phyloP scores from a whole-genome alignment of 2,888 invertebrate species.

The Drosophila anomalipes region DNA sequence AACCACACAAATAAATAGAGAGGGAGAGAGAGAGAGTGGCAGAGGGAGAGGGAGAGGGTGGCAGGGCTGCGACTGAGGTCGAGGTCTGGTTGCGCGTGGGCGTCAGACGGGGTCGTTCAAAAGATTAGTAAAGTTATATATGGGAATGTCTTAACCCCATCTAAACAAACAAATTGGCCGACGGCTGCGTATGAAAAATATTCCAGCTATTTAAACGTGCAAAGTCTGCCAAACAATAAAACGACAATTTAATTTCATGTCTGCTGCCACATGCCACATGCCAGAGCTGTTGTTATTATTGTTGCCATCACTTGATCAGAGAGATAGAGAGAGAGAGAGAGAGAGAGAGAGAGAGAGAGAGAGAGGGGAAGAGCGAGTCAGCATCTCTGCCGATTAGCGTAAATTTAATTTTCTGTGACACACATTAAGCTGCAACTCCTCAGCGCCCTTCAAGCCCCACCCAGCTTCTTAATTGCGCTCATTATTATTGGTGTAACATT shows the following conservation, averaged over 20 bases:
- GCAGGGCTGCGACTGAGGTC: constrained; percentile 45
- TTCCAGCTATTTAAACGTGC: constrained; percentile 67
- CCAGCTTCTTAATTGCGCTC: constrained; percentile 67
- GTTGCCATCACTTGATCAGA: constrained; percentile 12
- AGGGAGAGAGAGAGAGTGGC: background rate
- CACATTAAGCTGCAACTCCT: constrained; percentile 71
- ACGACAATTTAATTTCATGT: constrained; percentile 78
- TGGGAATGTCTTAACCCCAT: constrained; percentile 79
- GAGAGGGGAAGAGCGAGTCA: background rate
- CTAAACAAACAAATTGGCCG: constrained; percentile 77
- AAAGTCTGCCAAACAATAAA: constrained; percentile 68
- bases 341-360: background rate
- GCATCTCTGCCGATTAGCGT: constrained; percentile 63
- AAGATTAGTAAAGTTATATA: constrained; percentile 72
- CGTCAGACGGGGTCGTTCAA: constrained; percentile 48
- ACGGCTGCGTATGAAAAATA: constrained; percentile 66
- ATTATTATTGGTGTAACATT: constrained; percentile 75
- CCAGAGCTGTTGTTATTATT: constrained; percentile 10
- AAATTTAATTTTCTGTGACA: constrained; percentile 77
- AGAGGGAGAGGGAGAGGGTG: constrained; percentile 4
- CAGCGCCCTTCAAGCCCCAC: background rate
- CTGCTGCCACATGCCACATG: constrained; percentile 58
- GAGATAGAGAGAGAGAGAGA: background rate
- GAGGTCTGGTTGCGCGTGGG: constrained; percentile 62
- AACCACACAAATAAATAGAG: constrained; percentile 35